Conservation (phyloP, 2,797 vertebrate species). For the Characodon lateralis region DNA sequence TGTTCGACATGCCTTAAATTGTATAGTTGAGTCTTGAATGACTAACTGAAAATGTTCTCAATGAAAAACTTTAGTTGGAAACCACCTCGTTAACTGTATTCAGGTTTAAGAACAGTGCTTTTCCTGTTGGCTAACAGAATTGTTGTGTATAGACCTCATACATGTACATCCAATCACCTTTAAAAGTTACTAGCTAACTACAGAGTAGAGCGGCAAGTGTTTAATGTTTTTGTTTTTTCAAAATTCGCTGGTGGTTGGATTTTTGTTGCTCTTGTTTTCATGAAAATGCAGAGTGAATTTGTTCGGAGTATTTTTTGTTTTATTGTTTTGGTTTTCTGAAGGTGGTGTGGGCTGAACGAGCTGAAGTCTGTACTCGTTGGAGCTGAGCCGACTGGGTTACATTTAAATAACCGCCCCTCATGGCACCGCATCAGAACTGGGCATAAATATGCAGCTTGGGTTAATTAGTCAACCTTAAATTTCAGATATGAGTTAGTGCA, state of each 20-base stretch:
- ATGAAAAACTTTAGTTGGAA: constrained; percentile 55
- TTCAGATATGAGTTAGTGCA: neutral
- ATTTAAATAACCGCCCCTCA: neutral
- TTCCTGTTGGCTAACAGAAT: constrained; percentile 42
- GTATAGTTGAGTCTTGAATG: constrained; percentile 73
- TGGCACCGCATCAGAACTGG: neutral
- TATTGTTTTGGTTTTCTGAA: constrained; percentile 28
- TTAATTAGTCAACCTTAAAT: constrained; percentile 5
- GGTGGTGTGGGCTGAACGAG: constrained; percentile 58
- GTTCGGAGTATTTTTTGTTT: constrained; percentile 40
- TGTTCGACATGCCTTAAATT: constrained; percentile 84
- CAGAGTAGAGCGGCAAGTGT: constrained; percentile 39
- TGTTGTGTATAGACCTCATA: constrained; percentile 44
- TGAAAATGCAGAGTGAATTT: constrained; percentile 64
- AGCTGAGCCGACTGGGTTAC: constrained; percentile 67
- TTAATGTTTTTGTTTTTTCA: constrained; percentile 12
- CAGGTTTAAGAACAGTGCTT: constrained; percentile 31
- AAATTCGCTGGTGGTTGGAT: constrained; percentile 57
- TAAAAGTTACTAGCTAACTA: constrained; percentile 48
- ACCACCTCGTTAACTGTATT: constrained; percentile 51
- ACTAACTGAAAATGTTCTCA: constrained; percentile 63
- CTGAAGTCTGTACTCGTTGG: constrained; percentile 57
- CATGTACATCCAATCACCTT: constrained; percentile 43
- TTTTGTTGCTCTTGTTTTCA: constrained; percentile 61
- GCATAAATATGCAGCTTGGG: neutral